These are phyloP conservation scores for Azorinus chamasolen DNA, from an alignment of 2,888 invertebrate species.

Conservation along the genomic window DNA sequence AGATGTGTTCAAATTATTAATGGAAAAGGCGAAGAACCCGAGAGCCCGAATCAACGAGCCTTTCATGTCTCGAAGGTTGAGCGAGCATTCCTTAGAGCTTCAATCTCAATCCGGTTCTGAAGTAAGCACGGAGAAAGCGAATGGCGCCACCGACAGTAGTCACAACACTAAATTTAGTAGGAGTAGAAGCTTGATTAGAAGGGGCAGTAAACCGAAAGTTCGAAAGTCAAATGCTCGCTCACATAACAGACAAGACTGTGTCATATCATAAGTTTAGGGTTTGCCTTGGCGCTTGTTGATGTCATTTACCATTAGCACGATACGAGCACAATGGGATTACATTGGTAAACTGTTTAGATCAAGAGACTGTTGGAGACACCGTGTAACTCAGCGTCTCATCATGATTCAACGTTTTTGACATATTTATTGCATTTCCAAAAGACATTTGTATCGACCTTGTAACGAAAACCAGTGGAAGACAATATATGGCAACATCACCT, in stretches of 20 bases:
- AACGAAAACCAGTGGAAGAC: too few species aligned
- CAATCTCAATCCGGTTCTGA: constrained; percentile 87
- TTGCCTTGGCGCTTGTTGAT: too few species aligned
- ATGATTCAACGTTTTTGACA: too few species aligned
- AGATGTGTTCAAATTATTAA: constrained; percentile 93
- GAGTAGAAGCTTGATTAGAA: constrained; percentile 92
- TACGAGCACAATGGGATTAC: too few species aligned
- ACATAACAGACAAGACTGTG: constrained; percentile 78
- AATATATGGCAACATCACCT: too few species aligned
- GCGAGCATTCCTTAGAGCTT: constrained; percentile 87
- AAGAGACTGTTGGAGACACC: too few species aligned
- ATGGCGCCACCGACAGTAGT: constrained; percentile 58
- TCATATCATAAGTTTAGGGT: constrained; percentile 77
- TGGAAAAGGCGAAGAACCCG: constrained; percentile 91
- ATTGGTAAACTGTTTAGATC: too few species aligned
- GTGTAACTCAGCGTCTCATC: too few species aligned
- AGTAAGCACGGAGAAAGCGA: constrained; percentile 71
- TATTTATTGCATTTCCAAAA: too few species aligned
- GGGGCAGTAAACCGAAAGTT: constrained; percentile 89
- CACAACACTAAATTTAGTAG: constrained; percentile 83
- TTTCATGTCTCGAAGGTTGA: constrained; percentile 90
- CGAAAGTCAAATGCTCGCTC: constrained; percentile 78
- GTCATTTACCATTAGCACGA: too few species aligned
- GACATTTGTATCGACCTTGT: too few species aligned
- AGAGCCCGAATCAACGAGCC: constrained; percentile 75